Base-by-base conservation (phyloP, 2,888 invertebrate species). In the Apotomis turbidana region DNA sequence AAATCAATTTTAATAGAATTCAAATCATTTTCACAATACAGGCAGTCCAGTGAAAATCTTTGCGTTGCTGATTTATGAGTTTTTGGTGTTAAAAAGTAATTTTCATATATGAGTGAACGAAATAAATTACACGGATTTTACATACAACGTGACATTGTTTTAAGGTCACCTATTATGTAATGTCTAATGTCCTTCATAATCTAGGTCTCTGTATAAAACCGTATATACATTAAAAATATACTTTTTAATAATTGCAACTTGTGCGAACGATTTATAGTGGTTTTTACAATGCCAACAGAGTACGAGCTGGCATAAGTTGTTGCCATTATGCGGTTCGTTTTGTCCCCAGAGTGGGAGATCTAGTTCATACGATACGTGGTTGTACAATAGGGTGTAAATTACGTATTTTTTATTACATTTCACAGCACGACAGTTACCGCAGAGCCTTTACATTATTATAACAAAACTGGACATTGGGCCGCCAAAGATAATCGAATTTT, bases 31-130 rank as follows among this genome's bases (percentile, higher is more conserved):
- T 27, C 27, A 27, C 27, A 27, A 27, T 27, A 27, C 27, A 27
- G 27, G 27, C 27, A 27, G 27, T 2, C 27, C 27, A 27, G 27
- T 27, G 27, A n/a, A n/a, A n/a, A n/a, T n/a, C n/a, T n/a, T n/a
- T n/a, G n/a, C n/a, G n/a, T n/a, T n/a, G n/a, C n/a, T n/a, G n/a
- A 27, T 27, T 27, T 27, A 27, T 27, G 27, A 2, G 27, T 27
- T 27, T 27, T 27, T 27, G 2, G 1, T 27, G 27, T 2, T 27
- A 27, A 27, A 27, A 27, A 27, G 27, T 27, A 27, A 27, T 27
- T 27, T 27, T 27, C 27, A 27, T 27, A 27, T 88, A 97, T 96
- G 86, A 94, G 94, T 91, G 67, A 41, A 41, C 41, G 6, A 41
- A 41, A 41, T 41, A 41, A 6, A 41, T 41, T 41, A 41, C 41